Base-by-base conservation (phyloP, 1,140 invertebrate genomes). In the Drosophila parabipectinata region DNA sequence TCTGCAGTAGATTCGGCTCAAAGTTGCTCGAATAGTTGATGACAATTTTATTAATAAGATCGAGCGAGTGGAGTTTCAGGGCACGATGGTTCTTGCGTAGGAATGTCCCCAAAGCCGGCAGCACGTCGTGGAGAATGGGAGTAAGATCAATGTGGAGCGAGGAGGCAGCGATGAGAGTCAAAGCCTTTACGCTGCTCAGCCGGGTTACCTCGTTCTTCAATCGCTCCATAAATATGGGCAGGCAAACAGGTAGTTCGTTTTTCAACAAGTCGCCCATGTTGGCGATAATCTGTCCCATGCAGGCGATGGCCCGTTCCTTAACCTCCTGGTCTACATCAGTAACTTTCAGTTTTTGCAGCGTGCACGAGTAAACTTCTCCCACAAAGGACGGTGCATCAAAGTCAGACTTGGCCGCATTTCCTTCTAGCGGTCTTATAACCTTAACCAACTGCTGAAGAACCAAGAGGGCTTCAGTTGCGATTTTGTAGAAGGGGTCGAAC, bases 241-340 rank as follows among this genome's bases (percentile, higher is more conserved):
- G 93, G 92, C 98, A 99, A 9, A 95, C 94, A 2, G 94, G 94
- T 41, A 99, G 93, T 91, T 99, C 97, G 50, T 93, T 92, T 90
- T 95, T 91, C 2, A 95, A 92, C 58, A 92, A 94, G 92, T 99
- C 98, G 7, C 98, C 98, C 61, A 99, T 95, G 91, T 98, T 97
- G 63, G 96, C 96, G 28, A 99, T 95, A 44, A 99, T 97, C 92
- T 98, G 98, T 21, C 98, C 98, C 96, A 99, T 99, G 83, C 98
- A 98, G 1, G 98, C 96, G 62, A 99, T 99, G 4, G 98, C 98
- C 61, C 98, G 94, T 91, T 99, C 98, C 91, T 99, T 99, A 0
- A 99, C 98, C 93, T 99, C 98, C 91, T 99, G 98, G 93, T 99
- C 98, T 78, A 99, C 98, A 91, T 99, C 98, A 0, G 98, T 96